Base-by-base conservation (phyloP, 2,888 invertebrate species). In the Ophioninae sp. region DNA sequence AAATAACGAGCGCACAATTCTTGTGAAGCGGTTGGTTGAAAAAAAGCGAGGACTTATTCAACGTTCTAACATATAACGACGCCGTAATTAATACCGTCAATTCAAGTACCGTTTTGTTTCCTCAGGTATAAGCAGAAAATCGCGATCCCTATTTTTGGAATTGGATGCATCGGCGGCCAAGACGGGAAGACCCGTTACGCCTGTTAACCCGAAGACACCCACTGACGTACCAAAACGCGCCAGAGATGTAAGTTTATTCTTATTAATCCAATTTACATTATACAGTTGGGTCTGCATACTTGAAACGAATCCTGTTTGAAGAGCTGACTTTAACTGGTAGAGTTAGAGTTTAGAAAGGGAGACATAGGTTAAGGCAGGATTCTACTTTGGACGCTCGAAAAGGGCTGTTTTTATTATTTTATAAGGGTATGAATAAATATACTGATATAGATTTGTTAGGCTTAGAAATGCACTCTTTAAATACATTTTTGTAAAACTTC, bases 81-180 rank as follows among this genome's bases (percentile, higher is more conserved):
- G 2, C 8, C 73, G 82, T 65, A 67, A 79, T 68, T 67, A 75
- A 65, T 44, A 5, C 37, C 37, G 50, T 23, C 70, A 74, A 85
- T 81, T 83, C 57, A 67, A 79, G 75, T 65, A 59, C n/a, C 67
- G 65, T 68, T 72, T 70, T 70, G 70, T 74, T 86, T 86, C 88
- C 87, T 21, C 92, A 97, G 97, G 96, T 87, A 97, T 97, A 87
- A 96, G 97, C 89, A 97, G 97, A 93, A 96, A 97, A 92, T 98
- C 98, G 0, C 95, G 98, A 20, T 97, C 96, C 39, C 95, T 98
- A 86, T 98, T 98, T 93, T 93, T 97, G 93, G 96, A 98, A 93
- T 93, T 98, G 87, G 98, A 98, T 91, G 97, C 97, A 0, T 95
- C 95, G 79, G 96, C 94, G 21, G 95, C 89, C 90, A 96, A 95